phyloP scores from a whole-genome alignment of 2,797 vertebrate genomes.

The Sebastes paucispinis region DNA sequence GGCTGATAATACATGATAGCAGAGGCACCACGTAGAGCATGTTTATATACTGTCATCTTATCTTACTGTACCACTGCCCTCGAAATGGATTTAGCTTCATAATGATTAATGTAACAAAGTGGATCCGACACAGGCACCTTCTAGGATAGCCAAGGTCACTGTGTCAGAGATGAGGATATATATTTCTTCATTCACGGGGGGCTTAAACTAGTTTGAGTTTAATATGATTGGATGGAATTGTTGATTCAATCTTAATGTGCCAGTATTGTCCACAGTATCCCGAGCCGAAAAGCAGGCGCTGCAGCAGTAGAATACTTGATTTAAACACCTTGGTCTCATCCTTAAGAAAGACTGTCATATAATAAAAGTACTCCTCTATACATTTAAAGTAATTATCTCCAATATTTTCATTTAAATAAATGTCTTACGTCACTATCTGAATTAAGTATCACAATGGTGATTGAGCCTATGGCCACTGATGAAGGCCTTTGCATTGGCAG shows the following conservation, averaged over 20 bases:
- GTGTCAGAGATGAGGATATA: neutral
- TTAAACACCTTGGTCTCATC: neutral
- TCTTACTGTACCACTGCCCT: neutral
- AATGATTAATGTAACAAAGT: slow-evolving; percentile 16
- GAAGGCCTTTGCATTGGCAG: neutral
- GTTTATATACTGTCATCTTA: neutral
- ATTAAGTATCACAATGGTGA: no score
- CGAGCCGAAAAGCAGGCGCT: neutral
- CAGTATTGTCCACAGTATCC: neutral
- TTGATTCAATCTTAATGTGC: slow-evolving; percentile 1
- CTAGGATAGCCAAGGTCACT: neutral
- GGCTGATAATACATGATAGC: neutral
- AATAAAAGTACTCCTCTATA: neutral
- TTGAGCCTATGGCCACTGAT: no score
- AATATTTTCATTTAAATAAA: neutral
- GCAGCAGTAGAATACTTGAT: neutral
- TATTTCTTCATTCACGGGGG: neutral
- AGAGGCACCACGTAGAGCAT: neutral
- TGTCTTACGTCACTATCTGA: neutral
- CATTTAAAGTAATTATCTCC: neutral
- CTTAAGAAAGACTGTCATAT: neutral
- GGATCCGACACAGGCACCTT: neutral
- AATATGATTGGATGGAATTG: neutral
- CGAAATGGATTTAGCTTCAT: neutral
- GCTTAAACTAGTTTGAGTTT: neutral